Percentiles rank a stretch among this genome's conserved stretches.
phyloP scores from a whole-genome alignment of 2,797 vertebrate genomes.

The Meda fulgida region DNA sequence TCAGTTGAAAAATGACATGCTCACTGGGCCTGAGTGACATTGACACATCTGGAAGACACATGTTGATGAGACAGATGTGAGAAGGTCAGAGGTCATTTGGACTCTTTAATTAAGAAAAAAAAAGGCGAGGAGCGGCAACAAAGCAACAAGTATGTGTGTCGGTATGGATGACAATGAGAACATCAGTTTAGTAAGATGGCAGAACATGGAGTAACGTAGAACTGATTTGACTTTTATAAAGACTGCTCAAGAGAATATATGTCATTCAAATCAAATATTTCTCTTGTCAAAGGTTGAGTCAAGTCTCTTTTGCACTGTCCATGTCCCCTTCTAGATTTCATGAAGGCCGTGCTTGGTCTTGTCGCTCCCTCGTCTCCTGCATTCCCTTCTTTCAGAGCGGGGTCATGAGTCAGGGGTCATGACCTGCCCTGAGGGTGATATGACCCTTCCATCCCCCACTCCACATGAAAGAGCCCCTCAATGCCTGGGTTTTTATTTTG shows the following conservation, averaged over 20 bases:
- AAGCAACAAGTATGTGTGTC: neutral
- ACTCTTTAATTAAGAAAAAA: slow-evolving; percentile 72
- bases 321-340: slow-evolving; percentile 8
- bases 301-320: slow-evolving; percentile 40
- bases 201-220: neutral
- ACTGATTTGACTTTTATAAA: neutral
- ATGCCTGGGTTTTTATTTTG: slow-evolving; percentile 56
- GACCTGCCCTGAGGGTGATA: slow-evolving; percentile 75
- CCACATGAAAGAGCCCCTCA: slow-evolving; percentile 60
- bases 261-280: neutral
- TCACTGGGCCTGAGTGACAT: slow-evolving; percentile 38
- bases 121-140: slow-evolving; percentile 66
- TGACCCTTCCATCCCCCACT: slow-evolving; percentile 50
- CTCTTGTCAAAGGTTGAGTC: neutral
- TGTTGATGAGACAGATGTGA: slow-evolving; percentile 71
- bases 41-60: slow-evolving; percentile 80
- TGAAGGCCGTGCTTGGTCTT: slow-evolving; percentile 71
- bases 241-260: neutral
- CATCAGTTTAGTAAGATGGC: neutral
- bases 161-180: neutral
- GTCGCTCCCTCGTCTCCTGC: slow-evolving; percentile 67
- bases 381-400: slow-evolving; percentile 78
- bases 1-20: neutral
- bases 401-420: slow-evolving; percentile 75
- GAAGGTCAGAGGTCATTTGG: slow-evolving; percentile 67